Evolutionary conservation across 2,888 invertebrate species (phyloP).

Genomic region (Nomada fabriciana): DNA sequence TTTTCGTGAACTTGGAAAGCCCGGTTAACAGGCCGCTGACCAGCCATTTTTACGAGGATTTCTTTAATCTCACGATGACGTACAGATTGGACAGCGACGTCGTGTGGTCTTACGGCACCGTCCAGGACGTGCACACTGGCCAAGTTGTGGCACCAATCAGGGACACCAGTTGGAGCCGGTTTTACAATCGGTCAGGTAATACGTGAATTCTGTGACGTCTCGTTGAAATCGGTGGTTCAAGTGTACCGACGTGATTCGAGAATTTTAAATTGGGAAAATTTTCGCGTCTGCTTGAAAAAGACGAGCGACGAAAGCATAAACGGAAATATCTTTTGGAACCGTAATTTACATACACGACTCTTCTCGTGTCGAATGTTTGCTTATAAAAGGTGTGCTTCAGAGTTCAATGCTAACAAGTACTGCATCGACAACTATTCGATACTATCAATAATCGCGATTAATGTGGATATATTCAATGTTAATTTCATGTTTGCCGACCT

Average conservation of each 20-base stretch:
- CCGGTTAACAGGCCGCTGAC: constrained; percentile 76
- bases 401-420: too few relatives aligned
- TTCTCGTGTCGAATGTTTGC: too few relatives aligned
- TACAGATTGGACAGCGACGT: constrained; percentile 86
- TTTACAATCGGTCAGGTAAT: constrained; percentile 63
- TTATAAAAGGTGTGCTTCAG: too few relatives aligned
- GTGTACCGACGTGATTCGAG: neutral
- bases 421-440: too few relatives aligned
- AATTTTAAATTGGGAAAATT: too few relatives aligned
- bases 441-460: too few relatives aligned
- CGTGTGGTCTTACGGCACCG: constrained; percentile 83
- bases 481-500: too few relatives aligned
- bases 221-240: neutral
- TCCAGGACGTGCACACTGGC: constrained; percentile 77
- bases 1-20: constrained; percentile 85
- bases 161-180: constrained; percentile 59
- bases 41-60: constrained; percentile 73
- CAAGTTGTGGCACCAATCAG: constrained; percentile 66
- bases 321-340: too few relatives aligned
- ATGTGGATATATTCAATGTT: too few relatives aligned
- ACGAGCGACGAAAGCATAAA: too few relatives aligned
- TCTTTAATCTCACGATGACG: constrained; percentile 87
- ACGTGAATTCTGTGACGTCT: neutral
- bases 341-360: too few relatives aligned
- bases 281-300: too few relatives aligned